Evolutionary conservation across 2,888 invertebrate species (phyloP).

Genomic region (Pandemis heparana): DNA sequence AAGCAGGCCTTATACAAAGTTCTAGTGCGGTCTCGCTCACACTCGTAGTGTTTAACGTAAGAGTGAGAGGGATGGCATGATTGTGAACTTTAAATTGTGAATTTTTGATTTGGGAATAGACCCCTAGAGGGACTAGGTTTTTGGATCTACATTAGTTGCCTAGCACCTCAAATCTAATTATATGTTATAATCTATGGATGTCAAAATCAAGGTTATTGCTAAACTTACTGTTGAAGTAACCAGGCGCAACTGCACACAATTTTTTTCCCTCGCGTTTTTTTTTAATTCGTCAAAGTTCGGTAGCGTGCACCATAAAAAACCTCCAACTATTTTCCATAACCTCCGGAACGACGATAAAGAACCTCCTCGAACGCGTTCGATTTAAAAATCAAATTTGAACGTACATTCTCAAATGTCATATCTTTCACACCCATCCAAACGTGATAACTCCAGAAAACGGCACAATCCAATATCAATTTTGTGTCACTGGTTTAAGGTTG

Average conservation of each 20-base stretch:
- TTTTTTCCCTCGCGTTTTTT: not conserved
- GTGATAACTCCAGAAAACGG: conserved; percentile 44
- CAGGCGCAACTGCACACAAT: no score
- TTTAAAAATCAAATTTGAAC: conserved; percentile 64
- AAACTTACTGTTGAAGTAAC: no score
- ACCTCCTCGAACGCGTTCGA: conserved; percentile 50
- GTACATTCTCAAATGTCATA: conserved; percentile 76
- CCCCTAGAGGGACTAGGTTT: no score
- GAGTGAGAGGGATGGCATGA: no score
- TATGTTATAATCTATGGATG: no score
- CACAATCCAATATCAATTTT: conserved; percentile 46
- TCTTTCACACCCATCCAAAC: conserved; percentile 70
- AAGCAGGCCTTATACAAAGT: not conserved
- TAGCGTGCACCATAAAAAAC: conserved; percentile 19
- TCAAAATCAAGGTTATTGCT: no score
- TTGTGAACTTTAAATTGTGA: no score
- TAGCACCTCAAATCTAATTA: no score
- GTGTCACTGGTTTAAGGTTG: accelerated
- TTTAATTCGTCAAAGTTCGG: conserved; percentile 28
- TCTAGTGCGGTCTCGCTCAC: no score
- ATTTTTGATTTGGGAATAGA: no score
- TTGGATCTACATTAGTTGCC: no score
- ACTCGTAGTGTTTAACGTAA: no score
- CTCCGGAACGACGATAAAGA: conserved; percentile 31
- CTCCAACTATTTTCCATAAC: conserved; percentile 16